Evolutionary conservation across 64 coral and sea anemone genomes (phyloP), one percentile per base, ranked within the genome.

Genomic region (Catalaphyllia jardinei): DNA sequence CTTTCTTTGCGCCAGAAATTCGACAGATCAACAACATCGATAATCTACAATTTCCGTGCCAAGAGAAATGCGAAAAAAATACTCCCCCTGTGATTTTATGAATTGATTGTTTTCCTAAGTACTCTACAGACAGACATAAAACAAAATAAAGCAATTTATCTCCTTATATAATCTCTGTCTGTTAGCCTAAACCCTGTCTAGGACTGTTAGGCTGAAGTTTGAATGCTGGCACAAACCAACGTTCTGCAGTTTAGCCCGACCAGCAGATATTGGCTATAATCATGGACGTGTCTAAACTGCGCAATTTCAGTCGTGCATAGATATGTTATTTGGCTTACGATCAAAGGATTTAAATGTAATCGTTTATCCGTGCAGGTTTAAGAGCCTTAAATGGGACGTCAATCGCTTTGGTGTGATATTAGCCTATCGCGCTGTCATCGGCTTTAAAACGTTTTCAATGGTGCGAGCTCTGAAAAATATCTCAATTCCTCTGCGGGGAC

Each of bases 51-150:
- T 84, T 67, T 84, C 69, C 62, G 79, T 71, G 80, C 62, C 15
- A n/a, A 4, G 60, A 8, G 22, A 22, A 69, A 22, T 20, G 0
- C 8, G 10, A 62, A 29, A 10, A 9, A 65, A 33, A n/a, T 42
- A 19, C 20, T 38, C 12, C 50, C 11, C 33, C 3, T 69, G 61
- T 60, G 80, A 69, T 24, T 50, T 69, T 69, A 39, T 69, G 0
- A 84, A 84, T 51, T 84, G 62, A 84, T 84, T 50, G 33, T 71
- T 42, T 39, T 84, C 80, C 50, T 39, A 71, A 71, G 80, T 50
- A 69, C 62, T 84, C 49, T 61, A 83, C 18, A 67, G 62, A 42
- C 60, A 83, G 80, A 67, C 80, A 84, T 67, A 15, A 71, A 49
- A 51, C 62, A 84, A 67, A 27, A 55, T 55, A 57, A 71, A 67